Conservation (phyloP, 2,888 invertebrate species). For the Cremastinae sp. region DNA sequence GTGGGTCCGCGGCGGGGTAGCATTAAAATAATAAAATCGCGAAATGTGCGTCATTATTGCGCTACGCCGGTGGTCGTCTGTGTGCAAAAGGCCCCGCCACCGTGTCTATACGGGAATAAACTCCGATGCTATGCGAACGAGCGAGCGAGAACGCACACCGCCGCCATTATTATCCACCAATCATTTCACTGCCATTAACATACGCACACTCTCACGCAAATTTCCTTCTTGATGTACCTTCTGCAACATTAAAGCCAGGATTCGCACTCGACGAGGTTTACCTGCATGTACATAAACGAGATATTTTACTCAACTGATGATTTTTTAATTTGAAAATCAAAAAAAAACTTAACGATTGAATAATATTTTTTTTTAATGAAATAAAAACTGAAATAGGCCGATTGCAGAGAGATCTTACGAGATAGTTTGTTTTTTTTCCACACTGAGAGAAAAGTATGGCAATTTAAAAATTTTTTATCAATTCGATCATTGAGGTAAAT, state of each 20-base stretch:
- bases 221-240: slow-evolving; percentile 41
- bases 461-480: too few relatives aligned
- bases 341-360: not conserved
- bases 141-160: slow-evolving; percentile 60
- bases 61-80: slow-evolving; percentile 73
- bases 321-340: not conserved
- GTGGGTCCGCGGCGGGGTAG: slow-evolving; percentile 70
- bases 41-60: slow-evolving; percentile 78
- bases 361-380: too few relatives aligned
- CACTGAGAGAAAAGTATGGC: too few relatives aligned
- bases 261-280: not conserved
- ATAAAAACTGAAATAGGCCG: too few relatives aligned
- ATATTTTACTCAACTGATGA: not conserved
- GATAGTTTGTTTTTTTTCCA: too few relatives aligned
- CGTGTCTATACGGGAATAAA: slow-evolving; percentile 41
- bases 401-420: too few relatives aligned
- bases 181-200: slow-evolving; percentile 73
- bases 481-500: too few relatives aligned
- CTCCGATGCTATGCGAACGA: slow-evolving; percentile 35
- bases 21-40: slow-evolving; percentile 78
- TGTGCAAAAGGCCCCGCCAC: slow-evolving; percentile 46
- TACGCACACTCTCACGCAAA: slow-evolving; percentile 59
- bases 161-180: slow-evolving; percentile 70
- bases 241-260: slow-evolving; percentile 5
- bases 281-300: not conserved